Evolutionary conservation across 2,113 vertebrate species (phyloP), one percentile per base, ranked within the genome.

Genomic region (Eurypyga helias): DNA sequence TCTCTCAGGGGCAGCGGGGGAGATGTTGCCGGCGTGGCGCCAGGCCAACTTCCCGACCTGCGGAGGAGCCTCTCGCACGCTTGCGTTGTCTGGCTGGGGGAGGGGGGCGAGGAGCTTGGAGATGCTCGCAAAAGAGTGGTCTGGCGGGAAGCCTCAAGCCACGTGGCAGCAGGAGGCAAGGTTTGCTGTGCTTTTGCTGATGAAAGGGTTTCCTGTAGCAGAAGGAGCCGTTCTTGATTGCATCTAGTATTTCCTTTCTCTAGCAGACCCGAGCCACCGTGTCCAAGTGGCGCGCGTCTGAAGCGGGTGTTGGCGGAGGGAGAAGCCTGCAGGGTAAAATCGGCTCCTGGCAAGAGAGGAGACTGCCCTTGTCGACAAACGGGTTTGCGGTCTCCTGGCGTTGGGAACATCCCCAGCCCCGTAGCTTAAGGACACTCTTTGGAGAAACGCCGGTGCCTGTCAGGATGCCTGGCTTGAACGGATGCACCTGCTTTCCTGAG

Each of bases 61-160:
- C 0, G 0, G 13, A 60, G 29, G 0, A 0, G n/a, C 75, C 11
- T 66, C 0, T 1, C 1, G 2, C 14, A 1, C 13, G 20, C 19
- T 28, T 3, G 1, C 1, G 2, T n/a, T n/a, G n/a, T n/a, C n/a
- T n/a, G n/a, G 16, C 34, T 12, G 46, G 61, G 34, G 17, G 24
- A 6, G 65, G 48, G 25, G 2, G 7, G 10, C 6, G 10, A 80
- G 54, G 41, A 55, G 61, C 0, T 26, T 6, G 43, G 54, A 1
- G 4, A 34, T 15, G 49, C 28, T 46, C 11, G 71, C 0, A 0
- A 45, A 65, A 77, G 36, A 54, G 61, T 34, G 1, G n/a, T 52
- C 16, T 41, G 20, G 45, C 4, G 8, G 2, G 24, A 41, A 90
- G 16, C 46, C 34, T 51, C n/a, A 61, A 83, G 41, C 41, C 21